Evolutionary conservation across 92 coral and sea anemone species (phyloP), one percentile per base, ranked within the genome.

Genomic region (Palythoa caribaeorum): DNA sequence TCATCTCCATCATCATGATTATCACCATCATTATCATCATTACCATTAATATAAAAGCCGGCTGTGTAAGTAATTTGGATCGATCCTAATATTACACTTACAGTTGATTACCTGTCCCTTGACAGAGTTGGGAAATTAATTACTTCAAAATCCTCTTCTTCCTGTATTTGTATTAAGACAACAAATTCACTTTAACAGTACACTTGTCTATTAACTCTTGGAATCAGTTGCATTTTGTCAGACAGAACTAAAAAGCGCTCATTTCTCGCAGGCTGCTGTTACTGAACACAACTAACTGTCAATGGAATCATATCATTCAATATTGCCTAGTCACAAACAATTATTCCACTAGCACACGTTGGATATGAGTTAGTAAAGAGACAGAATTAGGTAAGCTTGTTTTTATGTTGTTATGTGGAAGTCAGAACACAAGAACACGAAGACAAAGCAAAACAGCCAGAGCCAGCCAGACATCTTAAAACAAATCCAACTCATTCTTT

Each of bases 61-160:
- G 14, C 62, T 11, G 14, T 15, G 62, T 8, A 11, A 55, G 14
- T 55, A 55, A 11, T 3, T 11, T 55, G 14, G 15, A 55, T 55
- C 12, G 11, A 1, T 15, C 2, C 0, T 55, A 9, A 55, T 15
- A 55, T 54, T 37, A 62, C 73, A 62, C 72, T 79, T 66, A 81
- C 44, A 47, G 59, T 20, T 65, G 59, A 65, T 81, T 81, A 81
- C 86, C 86, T 81, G 86, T 81, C 86, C 86, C 86, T 44, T 37
- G 84, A 47, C 66, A 79, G 35, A 14, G 62, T 60, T 15, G 98
- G 98, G 5, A 84, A 81, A 9, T 90, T 89, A 28, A 95, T 95
- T 28, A 95, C 94, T 77, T 95, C 98, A 76, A 95, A 95, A 57
- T 95, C 98, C 73, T 95, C 98, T 85, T 95, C 98, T 39, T 95